Percentiles rank a stretch among this genome's conserved stretches.
Evolutionary conservation across 2,797 vertebrate genomes (phyloP).

Genomic region (Phrynocephalus vlangalii): DNA sequence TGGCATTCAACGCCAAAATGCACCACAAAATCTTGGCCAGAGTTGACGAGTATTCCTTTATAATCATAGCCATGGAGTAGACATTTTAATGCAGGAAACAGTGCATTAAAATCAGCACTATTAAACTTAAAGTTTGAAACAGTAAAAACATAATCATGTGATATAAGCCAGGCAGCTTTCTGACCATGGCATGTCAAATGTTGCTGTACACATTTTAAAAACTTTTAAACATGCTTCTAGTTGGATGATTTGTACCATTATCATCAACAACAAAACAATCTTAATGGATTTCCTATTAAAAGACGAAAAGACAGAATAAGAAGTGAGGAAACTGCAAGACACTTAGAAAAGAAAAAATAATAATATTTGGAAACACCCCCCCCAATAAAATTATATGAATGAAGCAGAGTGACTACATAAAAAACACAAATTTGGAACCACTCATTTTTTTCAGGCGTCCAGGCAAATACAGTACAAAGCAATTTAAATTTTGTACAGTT

Average conservation of each 20-base stretch:
- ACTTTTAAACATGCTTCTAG: too few species aligned
- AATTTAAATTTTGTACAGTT: neutral
- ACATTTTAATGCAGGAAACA: neutral
- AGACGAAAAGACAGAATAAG: neutral
- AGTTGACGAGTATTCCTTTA: neutral
- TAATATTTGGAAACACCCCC: neutral
- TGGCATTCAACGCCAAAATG: too few species aligned
- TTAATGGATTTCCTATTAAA: neutral
- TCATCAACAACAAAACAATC: too few species aligned
- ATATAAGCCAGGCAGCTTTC: neutral
- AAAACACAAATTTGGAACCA: neutral
- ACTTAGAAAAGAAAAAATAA: neutral
- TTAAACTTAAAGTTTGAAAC: neutral
- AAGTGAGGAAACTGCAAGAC: neutral
- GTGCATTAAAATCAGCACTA: neutral
- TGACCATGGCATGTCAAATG: neutral
- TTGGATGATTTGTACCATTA: too few species aligned
- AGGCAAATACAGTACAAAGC: neutral
- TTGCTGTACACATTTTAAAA: neutral
- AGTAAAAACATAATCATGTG: neutral
- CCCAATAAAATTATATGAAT: neutral
- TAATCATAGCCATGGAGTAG: neutral
- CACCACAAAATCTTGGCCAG: neutral
- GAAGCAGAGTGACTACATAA: too few species aligned
- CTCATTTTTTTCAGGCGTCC: neutral